Evolutionary conservation across 2,113 vertebrate genomes (phyloP).

Genomic region (Gyps fulvus): DNA sequence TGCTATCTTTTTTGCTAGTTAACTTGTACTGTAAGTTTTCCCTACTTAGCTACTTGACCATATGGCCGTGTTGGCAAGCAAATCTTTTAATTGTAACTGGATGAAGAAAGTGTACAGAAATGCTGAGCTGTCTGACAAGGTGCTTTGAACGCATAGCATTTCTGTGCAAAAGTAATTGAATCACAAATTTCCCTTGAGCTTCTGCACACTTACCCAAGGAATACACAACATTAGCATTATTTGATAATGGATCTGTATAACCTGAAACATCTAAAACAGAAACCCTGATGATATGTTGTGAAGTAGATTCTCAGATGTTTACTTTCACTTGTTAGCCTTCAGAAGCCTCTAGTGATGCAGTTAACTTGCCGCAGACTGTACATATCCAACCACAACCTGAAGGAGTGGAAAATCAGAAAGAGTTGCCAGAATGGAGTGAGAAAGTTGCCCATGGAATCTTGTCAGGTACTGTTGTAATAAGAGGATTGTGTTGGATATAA

Average conservation of each 20-base stretch:
- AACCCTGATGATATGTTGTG: neutral
- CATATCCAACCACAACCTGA: conserved; percentile 71
- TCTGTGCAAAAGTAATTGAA: neutral
- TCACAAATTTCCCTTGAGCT: neutral
- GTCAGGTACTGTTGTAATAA: conserved; percentile 77
- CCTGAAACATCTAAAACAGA: neutral
- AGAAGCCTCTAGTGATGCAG: conserved; percentile 75
- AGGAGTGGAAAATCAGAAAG: conserved; percentile 67
- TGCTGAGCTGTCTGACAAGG: neutral
- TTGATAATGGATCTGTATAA: neutral
- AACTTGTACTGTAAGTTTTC: neutral
- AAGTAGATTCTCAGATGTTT: neutral
- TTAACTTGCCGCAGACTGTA: conserved; percentile 89
- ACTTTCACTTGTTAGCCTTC: conserved; percentile 71
- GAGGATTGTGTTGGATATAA: neutral
- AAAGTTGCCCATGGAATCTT: conserved; percentile 93
- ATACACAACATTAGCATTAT: neutral
- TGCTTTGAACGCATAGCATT: neutral
- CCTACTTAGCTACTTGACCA: neutral
- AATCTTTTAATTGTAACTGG: neutral
- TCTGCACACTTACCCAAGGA: neutral
- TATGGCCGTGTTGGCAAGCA: neutral
- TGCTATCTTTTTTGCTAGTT: neutral
- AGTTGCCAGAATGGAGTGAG: conserved; percentile 94
- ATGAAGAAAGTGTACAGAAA: neutral